Evolutionary conservation across 2,797 vertebrate genomes (phyloP).

Genomic region (Melanitta fusca): DNA sequence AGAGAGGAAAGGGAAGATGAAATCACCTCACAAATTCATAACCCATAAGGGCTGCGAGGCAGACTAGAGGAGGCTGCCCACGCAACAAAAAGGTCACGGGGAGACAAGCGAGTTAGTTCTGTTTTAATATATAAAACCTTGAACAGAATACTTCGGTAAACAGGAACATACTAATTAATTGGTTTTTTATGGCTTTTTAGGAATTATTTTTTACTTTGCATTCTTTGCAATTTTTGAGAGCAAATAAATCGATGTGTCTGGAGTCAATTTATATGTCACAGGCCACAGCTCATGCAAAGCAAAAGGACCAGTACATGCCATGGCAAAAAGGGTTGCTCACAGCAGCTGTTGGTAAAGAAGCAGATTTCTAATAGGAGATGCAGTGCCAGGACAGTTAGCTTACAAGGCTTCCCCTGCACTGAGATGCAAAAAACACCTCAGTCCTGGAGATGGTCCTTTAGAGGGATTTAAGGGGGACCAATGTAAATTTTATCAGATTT

Average conservation of each 20-base stretch:
- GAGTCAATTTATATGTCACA: not conserved
- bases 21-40: not conserved
- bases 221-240: not conserved
- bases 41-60: not conserved
- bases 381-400: not conserved
- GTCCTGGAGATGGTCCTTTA: not conserved
- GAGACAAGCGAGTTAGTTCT: not conserved
- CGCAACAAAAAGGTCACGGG: not conserved
- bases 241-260: not conserved
- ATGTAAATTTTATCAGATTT: not conserved
- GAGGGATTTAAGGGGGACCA: not conserved
- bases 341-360: not conserved
- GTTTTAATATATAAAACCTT: not conserved
- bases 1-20: not conserved
- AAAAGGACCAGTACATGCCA: not conserved
- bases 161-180: not conserved
- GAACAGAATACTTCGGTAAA: not conserved
- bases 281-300: not conserved
- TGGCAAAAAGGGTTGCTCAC: not conserved
- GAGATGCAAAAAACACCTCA: not conserved
- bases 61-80: not conserved
- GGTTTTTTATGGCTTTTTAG: not conserved
- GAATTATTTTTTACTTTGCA: not conserved
- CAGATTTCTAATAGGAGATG: not conserved
- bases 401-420: rapidly evolving